Conservation (phyloP, 2,888 invertebrate genomes). For the Laothoe populi region DNA sequence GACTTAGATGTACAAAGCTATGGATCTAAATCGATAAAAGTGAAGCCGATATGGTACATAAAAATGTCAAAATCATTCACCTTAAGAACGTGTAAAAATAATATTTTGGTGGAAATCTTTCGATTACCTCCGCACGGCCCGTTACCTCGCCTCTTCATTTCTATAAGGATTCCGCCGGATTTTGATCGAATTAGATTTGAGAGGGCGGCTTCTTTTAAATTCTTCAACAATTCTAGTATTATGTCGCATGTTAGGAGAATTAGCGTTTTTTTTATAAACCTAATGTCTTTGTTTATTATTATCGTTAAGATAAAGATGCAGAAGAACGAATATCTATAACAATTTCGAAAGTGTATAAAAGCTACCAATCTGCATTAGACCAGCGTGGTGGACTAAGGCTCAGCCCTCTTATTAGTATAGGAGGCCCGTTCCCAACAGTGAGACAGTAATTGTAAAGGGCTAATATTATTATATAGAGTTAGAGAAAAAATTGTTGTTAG, state of each 20-base stretch:
- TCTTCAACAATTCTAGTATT: constrained; percentile 53
- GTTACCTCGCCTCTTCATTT: constrained; percentile 51
- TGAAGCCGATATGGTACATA: background rate
- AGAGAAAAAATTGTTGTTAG: no score
- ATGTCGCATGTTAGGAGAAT: constrained; percentile 28
- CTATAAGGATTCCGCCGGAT: constrained; percentile 53
- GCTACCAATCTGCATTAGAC: no score
- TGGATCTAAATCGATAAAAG: background rate
- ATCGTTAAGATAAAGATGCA: background rate
- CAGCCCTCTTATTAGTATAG: no score
- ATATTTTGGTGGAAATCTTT: constrained; percentile 48
- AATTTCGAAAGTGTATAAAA: no score
- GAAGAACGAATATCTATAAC: no score
- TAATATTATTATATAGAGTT: no score
- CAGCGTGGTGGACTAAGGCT: no score
- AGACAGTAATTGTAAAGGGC: no score
- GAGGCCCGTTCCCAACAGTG: no score
- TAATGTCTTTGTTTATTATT: no score
- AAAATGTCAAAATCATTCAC: constrained; percentile 1
- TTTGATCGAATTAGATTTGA: constrained; percentile 56
- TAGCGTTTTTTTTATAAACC: background rate
- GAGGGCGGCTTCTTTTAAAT: constrained; percentile 55
- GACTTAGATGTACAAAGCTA: background rate
- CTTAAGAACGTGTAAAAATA: constrained; percentile 38
- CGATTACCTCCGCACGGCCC: constrained; percentile 45